These are phyloP conservation scores for Philypnodon macrostomus DNA, from an alignment of 2,797 vertebrate species.

Conservation along the genomic window DNA sequence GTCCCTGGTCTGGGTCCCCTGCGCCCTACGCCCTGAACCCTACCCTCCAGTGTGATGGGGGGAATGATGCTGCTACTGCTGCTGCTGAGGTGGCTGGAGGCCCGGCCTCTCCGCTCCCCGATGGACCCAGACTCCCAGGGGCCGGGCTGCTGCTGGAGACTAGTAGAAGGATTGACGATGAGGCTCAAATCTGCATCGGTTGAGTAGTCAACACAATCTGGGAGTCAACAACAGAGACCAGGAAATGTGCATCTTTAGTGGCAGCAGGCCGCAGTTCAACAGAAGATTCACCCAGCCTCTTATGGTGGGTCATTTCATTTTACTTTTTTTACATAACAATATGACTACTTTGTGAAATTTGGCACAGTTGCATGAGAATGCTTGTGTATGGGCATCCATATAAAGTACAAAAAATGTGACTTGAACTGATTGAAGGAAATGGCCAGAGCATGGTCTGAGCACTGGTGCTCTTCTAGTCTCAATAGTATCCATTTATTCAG, in stretches of 20 bases:
- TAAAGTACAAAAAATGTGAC: too few relatives aligned
- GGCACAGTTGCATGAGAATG: too few relatives aligned
- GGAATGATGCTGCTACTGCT: constrained; percentile 83
- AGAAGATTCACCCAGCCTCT: constrained; percentile 39
- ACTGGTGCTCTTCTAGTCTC: too few relatives aligned
- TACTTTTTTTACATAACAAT: too few relatives aligned
- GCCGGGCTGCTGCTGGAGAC: constrained; percentile 78
- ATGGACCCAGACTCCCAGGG: constrained; percentile 87
- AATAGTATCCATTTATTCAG: too few relatives aligned
- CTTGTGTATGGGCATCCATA: too few relatives aligned
- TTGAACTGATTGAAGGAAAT: too few relatives aligned
- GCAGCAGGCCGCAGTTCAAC: constrained; percentile 22
- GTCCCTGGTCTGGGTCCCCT: constrained; percentile 81
- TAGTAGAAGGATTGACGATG: constrained; percentile 88
- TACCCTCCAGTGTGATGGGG: constrained; percentile 96
- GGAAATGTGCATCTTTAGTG: constrained; percentile 84
- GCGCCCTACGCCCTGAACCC: constrained; percentile 83
- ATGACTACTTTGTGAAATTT: too few relatives aligned
- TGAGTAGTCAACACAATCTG: constrained; percentile 99
- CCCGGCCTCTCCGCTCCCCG: constrained; percentile 87
- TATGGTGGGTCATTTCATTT: too few relatives aligned
- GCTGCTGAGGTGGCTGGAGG: constrained; percentile 73
- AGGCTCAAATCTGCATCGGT: constrained; percentile 90
- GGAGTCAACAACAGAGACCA: constrained; percentile 93
- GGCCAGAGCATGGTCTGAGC: too few relatives aligned